phyloP scores from a whole-genome alignment of 2,113 vertebrate species.

The Asarcornis scutulata region DNA sequence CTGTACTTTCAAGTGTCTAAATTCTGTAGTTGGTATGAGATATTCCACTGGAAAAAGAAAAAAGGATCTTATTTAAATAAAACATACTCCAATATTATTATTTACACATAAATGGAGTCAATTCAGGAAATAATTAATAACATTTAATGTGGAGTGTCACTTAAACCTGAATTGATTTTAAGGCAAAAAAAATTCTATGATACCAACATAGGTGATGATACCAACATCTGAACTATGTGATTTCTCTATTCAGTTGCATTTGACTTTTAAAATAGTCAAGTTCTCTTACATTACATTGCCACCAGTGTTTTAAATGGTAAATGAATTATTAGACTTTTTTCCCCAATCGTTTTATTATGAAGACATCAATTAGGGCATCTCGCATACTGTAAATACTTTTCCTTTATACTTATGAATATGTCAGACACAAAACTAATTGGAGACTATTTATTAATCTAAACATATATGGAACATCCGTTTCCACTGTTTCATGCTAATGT shows the following conservation, averaged over 20 bases:
- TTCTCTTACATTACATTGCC: not conserved
- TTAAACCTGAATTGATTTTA: conserved; percentile 19
- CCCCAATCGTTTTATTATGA: not conserved
- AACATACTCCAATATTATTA: conserved; percentile 3
- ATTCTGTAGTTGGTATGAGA: not conserved
- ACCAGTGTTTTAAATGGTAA: not conserved
- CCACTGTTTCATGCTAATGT: not conserved
- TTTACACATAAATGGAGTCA: not conserved
- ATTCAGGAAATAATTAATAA: conserved; percentile 45
- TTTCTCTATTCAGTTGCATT: not conserved
- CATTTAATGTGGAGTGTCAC: not conserved
- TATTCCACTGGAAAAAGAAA: not conserved
- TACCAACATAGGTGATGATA: not conserved
- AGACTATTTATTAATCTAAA: conserved; percentile 24
- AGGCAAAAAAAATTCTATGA: not conserved
- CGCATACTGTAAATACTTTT: not conserved
- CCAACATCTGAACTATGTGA: not conserved
- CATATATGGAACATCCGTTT: conserved; percentile 24
- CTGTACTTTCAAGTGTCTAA: not conserved
- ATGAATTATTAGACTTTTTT: not conserved
- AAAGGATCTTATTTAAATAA: not conserved
- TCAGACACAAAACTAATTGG: conserved; percentile 15
- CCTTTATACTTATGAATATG: not conserved
- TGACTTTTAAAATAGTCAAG: not conserved
- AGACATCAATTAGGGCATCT: not conserved